Evolutionary conservation across 2,113 vertebrate species (phyloP).

Genomic region (Hirundichthys speculiger): DNA sequence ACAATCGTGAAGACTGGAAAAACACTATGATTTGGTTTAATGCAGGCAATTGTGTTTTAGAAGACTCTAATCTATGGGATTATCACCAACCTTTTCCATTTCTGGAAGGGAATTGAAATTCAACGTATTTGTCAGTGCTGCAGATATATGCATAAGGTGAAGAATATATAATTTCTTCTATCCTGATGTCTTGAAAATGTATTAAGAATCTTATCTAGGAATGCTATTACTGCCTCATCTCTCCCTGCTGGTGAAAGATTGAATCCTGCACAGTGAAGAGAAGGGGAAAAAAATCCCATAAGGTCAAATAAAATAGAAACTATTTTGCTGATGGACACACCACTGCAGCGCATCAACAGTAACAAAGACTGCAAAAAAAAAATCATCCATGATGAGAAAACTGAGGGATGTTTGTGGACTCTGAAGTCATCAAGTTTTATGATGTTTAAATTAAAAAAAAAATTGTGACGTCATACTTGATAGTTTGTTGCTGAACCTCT

Average conservation of each 20-base stretch:
- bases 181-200: conserved; percentile 1
- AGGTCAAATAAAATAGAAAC: not conserved
- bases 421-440: too few relatives aligned
- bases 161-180: not conserved
- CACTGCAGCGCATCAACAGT: too few relatives aligned
- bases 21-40: too few relatives aligned
- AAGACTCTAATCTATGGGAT: not conserved
- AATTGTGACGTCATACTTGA: too few relatives aligned
- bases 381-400: too few relatives aligned
- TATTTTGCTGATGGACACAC: not conserved
- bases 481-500: too few relatives aligned
- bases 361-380: too few relatives aligned
- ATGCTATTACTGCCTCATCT: conserved; percentile 17
- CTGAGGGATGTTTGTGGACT: too few relatives aligned
- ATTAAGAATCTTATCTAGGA: not conserved
- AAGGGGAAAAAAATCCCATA: not conserved
- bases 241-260: not conserved
- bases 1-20: not conserved
- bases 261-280: not conserved
- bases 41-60: not conserved
- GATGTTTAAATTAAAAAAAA: too few relatives aligned
- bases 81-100: not conserved
- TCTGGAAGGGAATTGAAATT: conserved; percentile 14
- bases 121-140: not conserved
- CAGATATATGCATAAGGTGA: conserved; percentile 5